These are phyloP conservation scores for Sebastes minor DNA, from an alignment of 2,797 vertebrate species.

Conservation along the genomic window DNA sequence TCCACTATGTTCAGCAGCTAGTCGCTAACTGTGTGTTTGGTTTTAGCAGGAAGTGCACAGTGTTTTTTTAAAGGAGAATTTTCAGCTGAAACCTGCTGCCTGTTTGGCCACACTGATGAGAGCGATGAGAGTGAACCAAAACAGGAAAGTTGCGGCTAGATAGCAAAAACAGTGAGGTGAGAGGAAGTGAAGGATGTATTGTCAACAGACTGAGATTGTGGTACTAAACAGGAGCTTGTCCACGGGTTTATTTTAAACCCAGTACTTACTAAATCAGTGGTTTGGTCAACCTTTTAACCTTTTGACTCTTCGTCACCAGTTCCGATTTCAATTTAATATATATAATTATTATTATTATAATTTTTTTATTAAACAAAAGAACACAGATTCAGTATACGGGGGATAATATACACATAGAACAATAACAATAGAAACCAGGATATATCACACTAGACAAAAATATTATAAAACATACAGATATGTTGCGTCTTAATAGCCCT, in stretches of 20 bases:
- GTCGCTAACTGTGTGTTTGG: neutral
- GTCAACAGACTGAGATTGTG: neutral
- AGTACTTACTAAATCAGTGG: neutral
- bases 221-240: neutral
- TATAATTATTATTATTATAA: too few species aligned
- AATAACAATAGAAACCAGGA: too few species aligned
- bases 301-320: too few species aligned
- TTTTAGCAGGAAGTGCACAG: neutral
- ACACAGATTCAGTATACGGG: too few species aligned
- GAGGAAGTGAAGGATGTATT: neutral
- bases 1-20: neutral
- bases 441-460: too few species aligned
- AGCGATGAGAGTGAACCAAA: neutral
- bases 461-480: too few species aligned
- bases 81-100: neutral
- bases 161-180: neutral
- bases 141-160: neutral
- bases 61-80: neutral
- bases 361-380: too few species aligned
- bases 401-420: too few species aligned
- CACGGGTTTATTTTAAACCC: neutral
- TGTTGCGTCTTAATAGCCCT: too few species aligned
- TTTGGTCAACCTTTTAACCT: neutral
- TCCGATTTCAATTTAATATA: too few species aligned
- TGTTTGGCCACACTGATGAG: neutral